phyloP scores from a whole-genome alignment of 1,140 invertebrate genomes.

The Euwallacea fornicatus region DNA sequence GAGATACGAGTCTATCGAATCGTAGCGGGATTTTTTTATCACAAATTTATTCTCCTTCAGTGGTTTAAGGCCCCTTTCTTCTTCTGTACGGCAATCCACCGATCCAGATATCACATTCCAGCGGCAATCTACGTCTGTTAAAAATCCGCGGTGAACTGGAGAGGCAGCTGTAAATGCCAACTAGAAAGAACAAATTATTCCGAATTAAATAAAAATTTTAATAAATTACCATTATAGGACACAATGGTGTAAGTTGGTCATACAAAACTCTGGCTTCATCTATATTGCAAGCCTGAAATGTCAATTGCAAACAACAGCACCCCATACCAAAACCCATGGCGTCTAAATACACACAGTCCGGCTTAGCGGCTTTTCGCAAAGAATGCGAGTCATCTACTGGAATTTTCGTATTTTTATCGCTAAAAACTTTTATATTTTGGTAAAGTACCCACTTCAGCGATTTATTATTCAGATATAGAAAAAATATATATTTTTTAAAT shows the following conservation, averaged over 20 bases:
- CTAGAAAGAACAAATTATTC: conserved; percentile 55
- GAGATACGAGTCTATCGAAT: conserved; percentile 96
- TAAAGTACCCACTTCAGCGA: background rate
- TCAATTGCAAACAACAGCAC: conserved; percentile 94
- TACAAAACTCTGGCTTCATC: conserved; percentile 93
- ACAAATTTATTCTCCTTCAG: conserved; percentile 76
- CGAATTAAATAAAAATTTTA: conserved; percentile 10
- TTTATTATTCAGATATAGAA: background rate
- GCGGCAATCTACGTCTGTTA: conserved; percentile 94
- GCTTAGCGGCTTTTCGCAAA: conserved; percentile 64
- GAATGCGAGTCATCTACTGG: conserved; percentile 72
- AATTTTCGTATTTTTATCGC: conserved; percentile 82
- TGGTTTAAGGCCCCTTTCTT: conserved; percentile 86
- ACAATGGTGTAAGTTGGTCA: conserved; percentile 95
- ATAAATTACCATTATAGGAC: conserved; percentile 88
- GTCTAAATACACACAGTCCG: conserved; percentile 94
- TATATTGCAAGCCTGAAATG: conserved; percentile 97
- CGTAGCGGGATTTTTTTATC: conserved; percentile 96
- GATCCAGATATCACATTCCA: conserved; percentile 95
- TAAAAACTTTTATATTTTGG: conserved; percentile 41
- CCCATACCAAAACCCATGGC: conserved; percentile 99
- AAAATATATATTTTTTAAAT: background rate
- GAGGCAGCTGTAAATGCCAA: conserved; percentile 95
- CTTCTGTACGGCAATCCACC: conserved; percentile 93
- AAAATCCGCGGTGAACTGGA: conserved; percentile 88